phyloP scores from a whole-genome alignment of 2,888 invertebrate species.

The Cephalotes varians region DNA sequence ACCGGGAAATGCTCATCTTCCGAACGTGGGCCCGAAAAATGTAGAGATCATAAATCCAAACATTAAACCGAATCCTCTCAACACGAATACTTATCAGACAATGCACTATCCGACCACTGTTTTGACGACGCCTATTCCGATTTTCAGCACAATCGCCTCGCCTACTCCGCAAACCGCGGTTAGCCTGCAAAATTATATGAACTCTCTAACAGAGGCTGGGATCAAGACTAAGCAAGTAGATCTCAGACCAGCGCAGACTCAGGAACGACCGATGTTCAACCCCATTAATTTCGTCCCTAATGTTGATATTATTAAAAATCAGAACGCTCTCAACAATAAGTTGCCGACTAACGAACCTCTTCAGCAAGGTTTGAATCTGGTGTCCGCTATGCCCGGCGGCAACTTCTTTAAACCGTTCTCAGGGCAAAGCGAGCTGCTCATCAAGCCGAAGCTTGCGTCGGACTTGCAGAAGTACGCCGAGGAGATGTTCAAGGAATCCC shows the following conservation, averaged over 20 bases:
- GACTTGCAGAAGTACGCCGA: slow-evolving; percentile 83
- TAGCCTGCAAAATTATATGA: slow-evolving; percentile 76
- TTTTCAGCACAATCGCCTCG: slow-evolving; percentile 79
- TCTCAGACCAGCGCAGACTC: slow-evolving; percentile 66
- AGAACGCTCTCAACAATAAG: slow-evolving; percentile 80
- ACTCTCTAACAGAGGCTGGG: slow-evolving; percentile 79
- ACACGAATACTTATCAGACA: slow-evolving; percentile 75
- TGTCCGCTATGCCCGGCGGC: slow-evolving; percentile 81
- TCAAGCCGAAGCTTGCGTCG: slow-evolving; percentile 80
- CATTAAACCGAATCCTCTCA: slow-evolving; percentile 78
- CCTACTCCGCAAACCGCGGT: slow-evolving; percentile 68
- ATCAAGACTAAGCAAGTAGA: slow-evolving; percentile 71
- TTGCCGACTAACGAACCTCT: slow-evolving; percentile 71
- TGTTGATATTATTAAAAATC: slow-evolving; percentile 80
- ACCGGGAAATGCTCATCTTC: slow-evolving; percentile 78
- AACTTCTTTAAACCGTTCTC: slow-evolving; percentile 80
- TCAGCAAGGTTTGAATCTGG: slow-evolving; percentile 80
- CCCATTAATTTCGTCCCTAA: slow-evolving; percentile 84
- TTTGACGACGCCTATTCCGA: slow-evolving; percentile 83
- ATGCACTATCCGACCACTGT: slow-evolving; percentile 79
- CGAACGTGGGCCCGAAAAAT: slow-evolving; percentile 79
- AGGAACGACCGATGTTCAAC: slow-evolving; percentile 78
- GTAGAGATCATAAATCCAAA: slow-evolving; percentile 84
- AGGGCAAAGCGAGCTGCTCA: slow-evolving; percentile 76
- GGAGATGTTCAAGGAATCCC: slow-evolving; percentile 84